Evolutionary conservation across 1,140 invertebrate genomes (phyloP), one percentile per base, ranked within the genome.

Genomic region (Cyrtorhinus lividipennis): DNA sequence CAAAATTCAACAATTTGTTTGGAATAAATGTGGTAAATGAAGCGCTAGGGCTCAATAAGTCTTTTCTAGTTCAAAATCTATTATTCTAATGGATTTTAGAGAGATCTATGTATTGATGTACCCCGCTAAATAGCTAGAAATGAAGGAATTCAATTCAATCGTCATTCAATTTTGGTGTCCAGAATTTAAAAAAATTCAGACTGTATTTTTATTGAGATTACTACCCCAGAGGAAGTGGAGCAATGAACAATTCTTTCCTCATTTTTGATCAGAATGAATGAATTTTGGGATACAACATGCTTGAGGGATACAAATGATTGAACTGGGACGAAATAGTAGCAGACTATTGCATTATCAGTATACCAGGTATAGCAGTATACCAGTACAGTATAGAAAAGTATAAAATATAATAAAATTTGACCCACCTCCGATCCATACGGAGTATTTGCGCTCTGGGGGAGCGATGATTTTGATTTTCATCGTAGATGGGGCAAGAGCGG

Each of bases 391-490:
- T 38, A 38, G 15, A 38, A 38, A 38, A 38, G 5, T 38, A 38
- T 38, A 38, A 15, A 38, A 8, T 38, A 38, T 38, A 38, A 38
- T 15, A 38, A 38, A 38, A 38, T 8, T 38, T 38, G 5, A 53
- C 20, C 15, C 20, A 53, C 48, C 87, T 71, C 87, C 85, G 78
- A 91, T 91, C 88, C 87, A 90, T 69, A 88, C 82, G 26, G 86
- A 87, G 74, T 88, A 88, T 74, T 90, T 88, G 68, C 88, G 80
- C 72, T 88, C 86, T n/a, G 87, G 83, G 67, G 86, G 85, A 62
- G 88, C 88, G 65, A 90, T 90, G 67, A 92, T 86, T 75, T 87
- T 87, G 69, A 88, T 87, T 72, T 87, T 88, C 79, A 88, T 85
- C 56, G 83, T 85, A 15, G 79, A 80, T 62, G 83, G 83, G 57